Conservation (phyloP, 2,113 vertebrate species). For the Odocoileus virginianus region DNA sequence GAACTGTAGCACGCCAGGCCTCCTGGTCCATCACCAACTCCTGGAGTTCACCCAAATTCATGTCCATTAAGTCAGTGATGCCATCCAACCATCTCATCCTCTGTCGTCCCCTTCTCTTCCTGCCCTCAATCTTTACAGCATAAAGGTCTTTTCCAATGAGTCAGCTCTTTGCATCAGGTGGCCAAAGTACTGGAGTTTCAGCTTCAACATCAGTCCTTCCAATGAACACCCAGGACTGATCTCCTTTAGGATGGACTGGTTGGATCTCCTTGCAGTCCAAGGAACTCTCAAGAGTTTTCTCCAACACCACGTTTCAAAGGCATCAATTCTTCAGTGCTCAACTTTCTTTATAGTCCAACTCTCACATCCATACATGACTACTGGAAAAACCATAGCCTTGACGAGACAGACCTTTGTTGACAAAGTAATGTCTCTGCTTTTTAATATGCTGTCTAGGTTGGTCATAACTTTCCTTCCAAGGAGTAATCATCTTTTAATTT, state of each 20-base stretch:
- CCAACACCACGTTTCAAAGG: not conserved
- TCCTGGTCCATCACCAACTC: not conserved
- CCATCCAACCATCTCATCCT: not conserved
- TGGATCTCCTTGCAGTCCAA: not conserved
- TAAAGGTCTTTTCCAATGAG: not conserved
- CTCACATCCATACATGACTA: not conserved
- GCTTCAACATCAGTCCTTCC: not conserved
- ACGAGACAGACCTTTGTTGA: rapidly evolving
- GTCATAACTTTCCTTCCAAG: not conserved
- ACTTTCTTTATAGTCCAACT: not conserved
- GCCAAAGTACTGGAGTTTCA: not conserved
- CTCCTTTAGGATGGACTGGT: not conserved
- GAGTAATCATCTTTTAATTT: not conserved
- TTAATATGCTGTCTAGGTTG: not conserved
- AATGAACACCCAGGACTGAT: not conserved
- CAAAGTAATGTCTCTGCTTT: not conserved
- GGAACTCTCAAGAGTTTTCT: not conserved
- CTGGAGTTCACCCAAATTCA: not conserved
- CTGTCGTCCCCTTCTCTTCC: not conserved
- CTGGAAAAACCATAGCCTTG: not conserved
- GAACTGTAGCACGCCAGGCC: not conserved
- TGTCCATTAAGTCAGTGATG: not conserved
- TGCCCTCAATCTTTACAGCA: not conserved
- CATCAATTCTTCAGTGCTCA: not conserved
- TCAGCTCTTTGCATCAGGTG: not conserved